These are phyloP conservation scores for Pseudorasbora parva DNA, from an alignment of 2,113 vertebrate genomes.

Conservation along the genomic window DNA sequence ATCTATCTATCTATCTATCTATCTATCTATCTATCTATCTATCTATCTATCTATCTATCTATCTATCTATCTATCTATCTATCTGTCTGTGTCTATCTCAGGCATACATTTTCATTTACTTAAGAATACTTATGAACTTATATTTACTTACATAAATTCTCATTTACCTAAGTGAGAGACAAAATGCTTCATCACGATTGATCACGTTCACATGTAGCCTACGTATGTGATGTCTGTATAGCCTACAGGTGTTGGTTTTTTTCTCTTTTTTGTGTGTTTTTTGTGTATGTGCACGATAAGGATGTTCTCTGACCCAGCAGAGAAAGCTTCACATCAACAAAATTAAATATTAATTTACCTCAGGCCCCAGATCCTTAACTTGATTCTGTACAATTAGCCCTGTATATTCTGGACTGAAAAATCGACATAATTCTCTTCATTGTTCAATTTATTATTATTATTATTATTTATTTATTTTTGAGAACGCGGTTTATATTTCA, in stretches of 20 bases:
- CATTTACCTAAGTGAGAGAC: neutral
- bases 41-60: too few relatives aligned
- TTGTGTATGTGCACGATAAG: neutral
- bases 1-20: too few relatives aligned
- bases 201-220: neutral
- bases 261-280: too few relatives aligned
- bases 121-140: neutral
- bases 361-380: conserved; percentile 31
- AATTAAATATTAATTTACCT: conserved; percentile 50
- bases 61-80: too few relatives aligned
- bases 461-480: neutral
- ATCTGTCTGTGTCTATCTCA: too few relatives aligned
- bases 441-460: neutral
- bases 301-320: conserved; percentile 44
- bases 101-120: neutral
- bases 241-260: too few relatives aligned
- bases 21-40: too few relatives aligned
- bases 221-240: neutral
- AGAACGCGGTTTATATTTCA: neutral
- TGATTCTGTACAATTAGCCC: neutral
- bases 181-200: neutral
- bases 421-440: neutral
- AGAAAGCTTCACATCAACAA: conserved; percentile 40
- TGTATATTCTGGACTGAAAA: neutral
- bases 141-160: too few relatives aligned